Conservation (phyloP, 2,888 invertebrate genomes). For the Alentia gelatinosa region DNA sequence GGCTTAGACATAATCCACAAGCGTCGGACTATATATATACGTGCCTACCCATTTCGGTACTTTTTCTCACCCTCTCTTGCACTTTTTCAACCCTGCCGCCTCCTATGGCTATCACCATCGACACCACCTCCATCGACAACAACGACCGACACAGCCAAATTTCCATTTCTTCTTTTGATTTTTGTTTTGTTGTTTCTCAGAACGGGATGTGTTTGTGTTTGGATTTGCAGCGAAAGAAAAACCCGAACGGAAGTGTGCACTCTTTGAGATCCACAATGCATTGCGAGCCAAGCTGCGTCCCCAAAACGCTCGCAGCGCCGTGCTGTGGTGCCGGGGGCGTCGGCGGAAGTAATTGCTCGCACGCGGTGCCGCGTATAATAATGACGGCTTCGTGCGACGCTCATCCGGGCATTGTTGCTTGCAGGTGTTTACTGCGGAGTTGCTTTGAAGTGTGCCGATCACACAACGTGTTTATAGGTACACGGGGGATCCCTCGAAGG, state of each 20-base stretch:
- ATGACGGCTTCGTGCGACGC: too few relatives aligned
- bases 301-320: background rate
- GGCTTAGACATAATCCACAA: background rate
- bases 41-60: background rate
- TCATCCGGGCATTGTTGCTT: too few relatives aligned
- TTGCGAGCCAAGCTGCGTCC: background rate
- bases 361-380: too few relatives aligned
- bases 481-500: too few relatives aligned
- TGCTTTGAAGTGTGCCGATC: too few relatives aligned
- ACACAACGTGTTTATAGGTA: too few relatives aligned
- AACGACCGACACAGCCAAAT: background rate
- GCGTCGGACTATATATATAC: background rate
- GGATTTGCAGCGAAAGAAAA: background rate
- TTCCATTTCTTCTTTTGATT: too few relatives aligned
- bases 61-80: background rate
- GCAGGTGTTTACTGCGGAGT: too few relatives aligned
- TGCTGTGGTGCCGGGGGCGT: background rate
- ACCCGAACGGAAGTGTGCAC: slow-evolving; percentile 9
- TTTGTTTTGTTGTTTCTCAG: background rate
- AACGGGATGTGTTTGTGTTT: background rate
- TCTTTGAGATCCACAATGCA: slow-evolving; percentile 10
- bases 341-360: background rate
- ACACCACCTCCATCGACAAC: background rate
- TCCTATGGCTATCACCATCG: background rate
- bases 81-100: background rate